A percentile compares a stretch with the other conserved stretches of the same genome.
Conservation (phyloP, 2,797 vertebrate genomes). For the Denticeps clupeoides region DNA sequence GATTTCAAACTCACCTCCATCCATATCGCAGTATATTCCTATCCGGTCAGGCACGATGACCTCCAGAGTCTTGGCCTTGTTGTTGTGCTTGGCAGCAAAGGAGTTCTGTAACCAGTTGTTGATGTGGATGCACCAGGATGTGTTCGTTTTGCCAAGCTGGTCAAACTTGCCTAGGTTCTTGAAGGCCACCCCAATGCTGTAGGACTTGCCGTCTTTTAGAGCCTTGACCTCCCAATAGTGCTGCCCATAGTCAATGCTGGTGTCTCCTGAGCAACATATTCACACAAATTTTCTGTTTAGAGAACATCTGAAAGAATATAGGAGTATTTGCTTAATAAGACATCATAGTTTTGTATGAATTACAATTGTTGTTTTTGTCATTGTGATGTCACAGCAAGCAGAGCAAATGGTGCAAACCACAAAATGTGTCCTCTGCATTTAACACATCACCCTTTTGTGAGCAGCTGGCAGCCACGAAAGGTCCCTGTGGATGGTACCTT, state of each 20-base stretch:
- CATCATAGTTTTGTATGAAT: too few relatives aligned
- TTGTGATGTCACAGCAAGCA: too few relatives aligned
- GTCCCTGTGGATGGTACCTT: too few relatives aligned
- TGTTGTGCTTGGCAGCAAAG: conserved; percentile 86
- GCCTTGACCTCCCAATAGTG: conserved; percentile 89
- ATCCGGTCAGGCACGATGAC: conserved; percentile 68
- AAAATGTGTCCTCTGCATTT: too few relatives aligned
- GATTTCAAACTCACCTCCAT: too few relatives aligned
- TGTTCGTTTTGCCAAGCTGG: conserved; percentile 82
- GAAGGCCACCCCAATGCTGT: conserved; percentile 78
- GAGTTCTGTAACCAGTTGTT: conserved; percentile 89
- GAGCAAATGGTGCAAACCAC: too few relatives aligned
- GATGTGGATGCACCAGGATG: conserved; percentile 80
- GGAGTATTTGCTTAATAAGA: too few relatives aligned
- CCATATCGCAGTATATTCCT: conserved; percentile 85
- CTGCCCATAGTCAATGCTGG: conserved; percentile 66
- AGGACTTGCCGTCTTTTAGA: conserved; percentile 82
- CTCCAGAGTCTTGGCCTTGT: conserved; percentile 78
- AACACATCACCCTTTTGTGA: too few relatives aligned
- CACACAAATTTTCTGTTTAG: too few relatives aligned
- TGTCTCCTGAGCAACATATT: conserved; percentile 63
- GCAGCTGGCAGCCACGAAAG: too few relatives aligned
- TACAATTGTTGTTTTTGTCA: too few relatives aligned
- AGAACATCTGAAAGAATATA: too few relatives aligned
- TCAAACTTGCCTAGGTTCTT: conserved; percentile 81